Conservation (phyloP, 1,140 invertebrate genomes). For the Caenorhabditis inopinata region DNA sequence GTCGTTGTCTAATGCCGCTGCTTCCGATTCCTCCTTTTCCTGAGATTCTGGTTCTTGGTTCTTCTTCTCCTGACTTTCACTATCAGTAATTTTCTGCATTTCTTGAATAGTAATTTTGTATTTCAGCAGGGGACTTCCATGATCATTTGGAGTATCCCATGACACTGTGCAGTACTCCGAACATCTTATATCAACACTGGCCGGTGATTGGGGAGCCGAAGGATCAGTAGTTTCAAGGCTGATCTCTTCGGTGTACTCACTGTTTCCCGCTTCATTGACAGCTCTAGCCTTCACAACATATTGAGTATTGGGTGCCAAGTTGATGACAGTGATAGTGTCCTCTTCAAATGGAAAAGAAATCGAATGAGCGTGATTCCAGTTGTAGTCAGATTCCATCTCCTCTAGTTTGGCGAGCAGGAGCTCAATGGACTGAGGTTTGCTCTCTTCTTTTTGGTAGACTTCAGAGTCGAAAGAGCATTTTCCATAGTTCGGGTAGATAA, state of each 20-base stretch:
- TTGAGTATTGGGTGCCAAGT: slow-evolving; percentile 27
- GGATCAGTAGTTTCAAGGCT: slow-evolving; percentile 43
- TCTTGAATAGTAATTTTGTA: slow-evolving; percentile 33
- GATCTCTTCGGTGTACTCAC: slow-evolving; percentile 19
- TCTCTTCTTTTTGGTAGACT: slow-evolving; percentile 32
- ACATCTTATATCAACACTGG: slow-evolving; percentile 27
- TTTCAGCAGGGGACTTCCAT: slow-evolving; percentile 27
- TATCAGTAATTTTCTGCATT: slow-evolving; percentile 2
- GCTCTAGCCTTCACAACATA: slow-evolving; percentile 37
- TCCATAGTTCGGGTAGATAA: slow-evolving; percentile 42
- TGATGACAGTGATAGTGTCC: slow-evolving; percentile 18
- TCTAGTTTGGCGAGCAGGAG: slow-evolving; percentile 31
- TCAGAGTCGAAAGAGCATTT: slow-evolving; percentile 31
- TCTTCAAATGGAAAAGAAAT: slow-evolving; percentile 18
- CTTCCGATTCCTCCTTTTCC: not conserved
- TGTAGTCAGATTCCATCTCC: slow-evolving; percentile 28
- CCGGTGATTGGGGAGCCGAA: slow-evolving; percentile 33
- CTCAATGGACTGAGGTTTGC: not conserved
- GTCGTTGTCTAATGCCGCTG: not conserved
- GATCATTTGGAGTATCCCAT: slow-evolving; percentile 41
- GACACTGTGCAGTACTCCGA: slow-evolving; percentile 31
- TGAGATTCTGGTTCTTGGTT: not conserved
- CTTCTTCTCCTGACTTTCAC: not conserved
- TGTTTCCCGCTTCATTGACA: slow-evolving; percentile 44
- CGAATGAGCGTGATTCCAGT: slow-evolving; percentile 16